Evolutionary conservation across 2,888 invertebrate species (phyloP), one percentile per base, ranked within the genome.

Genomic region (Drosophila nr. medialis): DNA sequence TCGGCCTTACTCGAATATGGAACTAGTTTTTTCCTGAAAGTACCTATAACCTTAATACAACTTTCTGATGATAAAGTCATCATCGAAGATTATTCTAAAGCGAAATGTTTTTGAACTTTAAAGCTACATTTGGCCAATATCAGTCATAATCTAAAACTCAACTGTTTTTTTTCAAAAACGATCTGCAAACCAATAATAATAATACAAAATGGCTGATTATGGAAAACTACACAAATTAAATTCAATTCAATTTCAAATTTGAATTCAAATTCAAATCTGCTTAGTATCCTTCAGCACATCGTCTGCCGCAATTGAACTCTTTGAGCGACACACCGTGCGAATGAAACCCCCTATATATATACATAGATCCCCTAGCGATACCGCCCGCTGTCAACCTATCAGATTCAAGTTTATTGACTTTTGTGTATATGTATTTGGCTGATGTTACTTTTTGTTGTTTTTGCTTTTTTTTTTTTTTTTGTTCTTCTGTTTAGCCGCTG

Each of bases 321-420:
- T 48, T 53, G 36, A 2, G 34, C 38, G 10, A 29, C 29, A 55
- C 27, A 34, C 51, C 61, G 48, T 24, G 38, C 29, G 15, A 27
- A 63, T 65, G 68, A 61, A 60, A 72, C 62, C 62, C 67, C 60
- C 36, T 55, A 18, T 38, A 29, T 51, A 21, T 55, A 18, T 38
- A 29, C 49, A 21, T 51, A 70, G 54, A 68, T 54, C 42, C 76
- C 51, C 54, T 50, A 49, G n/a, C 53, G n/a, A 42, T 72, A 62
- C 66, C 83, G 65, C 73, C 71, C 82, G 71, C 71, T 53, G 81
- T 45, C 67, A 62, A 68, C 81, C 80, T 83, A 83, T 83, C 82
- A 70, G 56, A 70, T 72, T 73, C 54, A 84, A 85, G 85, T 85
- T 85, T 85, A 89, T 89, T 85, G 85, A 85, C 89, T 81, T 87